phyloP scores from a whole-genome alignment of 2,888 invertebrate genomes.

The Palloptera scutellata region DNA sequence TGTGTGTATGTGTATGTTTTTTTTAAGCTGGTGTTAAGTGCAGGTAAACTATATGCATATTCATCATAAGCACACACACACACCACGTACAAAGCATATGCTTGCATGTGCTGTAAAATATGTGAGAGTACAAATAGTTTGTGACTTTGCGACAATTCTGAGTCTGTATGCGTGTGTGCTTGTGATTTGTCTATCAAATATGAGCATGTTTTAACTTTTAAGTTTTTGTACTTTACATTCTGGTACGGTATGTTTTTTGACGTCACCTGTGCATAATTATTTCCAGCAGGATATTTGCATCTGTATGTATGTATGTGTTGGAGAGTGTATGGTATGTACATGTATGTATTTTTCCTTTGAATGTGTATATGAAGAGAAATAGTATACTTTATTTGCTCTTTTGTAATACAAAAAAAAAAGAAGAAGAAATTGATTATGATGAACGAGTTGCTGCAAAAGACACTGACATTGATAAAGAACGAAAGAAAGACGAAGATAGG shows the following conservation, averaged over 20 bases:
- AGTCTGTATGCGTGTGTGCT: conserved; percentile 1
- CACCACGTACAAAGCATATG: conserved; percentile 2
- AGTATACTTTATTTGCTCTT: conserved; percentile 21
- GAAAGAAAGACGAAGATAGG: no score
- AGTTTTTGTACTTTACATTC: conserved; percentile 7
- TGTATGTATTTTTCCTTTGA: neutral
- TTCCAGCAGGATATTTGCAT: neutral
- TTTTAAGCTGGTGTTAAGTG: neutral
- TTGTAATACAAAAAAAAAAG: neutral
- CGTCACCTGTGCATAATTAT: conserved; percentile 28
- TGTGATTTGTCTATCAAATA: conserved; percentile 11
- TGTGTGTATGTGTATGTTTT: neutral
- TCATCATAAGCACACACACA: conserved; percentile 11
- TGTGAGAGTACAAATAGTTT: conserved; percentile 7
- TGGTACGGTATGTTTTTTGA: conserved; percentile 7
- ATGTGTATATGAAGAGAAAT: neutral
- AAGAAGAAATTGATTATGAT: neutral
- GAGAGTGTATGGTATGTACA: neutral
- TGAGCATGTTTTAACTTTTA: neutral
- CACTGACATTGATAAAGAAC: no score
- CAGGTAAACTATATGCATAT: conserved; percentile 26
- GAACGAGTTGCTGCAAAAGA: no score
- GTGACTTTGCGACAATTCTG: neutral
- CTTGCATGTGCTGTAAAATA: conserved; percentile 17
- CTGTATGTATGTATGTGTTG: neutral